Evolutionary conservation across 2,797 vertebrate genomes (phyloP).

Genomic region (Acanthopagrus latus): DNA sequence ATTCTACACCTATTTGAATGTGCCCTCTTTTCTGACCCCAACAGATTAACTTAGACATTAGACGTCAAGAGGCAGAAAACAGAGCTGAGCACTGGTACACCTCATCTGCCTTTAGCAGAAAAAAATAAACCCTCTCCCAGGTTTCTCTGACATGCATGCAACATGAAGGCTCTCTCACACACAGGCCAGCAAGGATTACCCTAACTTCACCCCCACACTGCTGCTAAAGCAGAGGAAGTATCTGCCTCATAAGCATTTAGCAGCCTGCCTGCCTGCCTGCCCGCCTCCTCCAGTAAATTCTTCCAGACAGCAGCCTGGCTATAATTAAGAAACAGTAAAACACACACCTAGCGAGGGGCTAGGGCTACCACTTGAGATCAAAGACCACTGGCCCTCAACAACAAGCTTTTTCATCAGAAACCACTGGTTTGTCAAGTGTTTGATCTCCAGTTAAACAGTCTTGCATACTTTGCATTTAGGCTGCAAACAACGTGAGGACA

Average conservation of each 20-base stretch:
- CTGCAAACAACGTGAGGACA: conserved; percentile 22
- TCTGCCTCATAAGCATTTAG: conserved; percentile 74
- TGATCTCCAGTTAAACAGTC: conserved; percentile 50
- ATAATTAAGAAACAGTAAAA: conserved; percentile 85
- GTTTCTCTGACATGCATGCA: conserved; percentile 47
- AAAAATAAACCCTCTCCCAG: not conserved
- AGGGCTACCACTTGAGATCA: conserved; percentile 80
- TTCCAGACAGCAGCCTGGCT: conserved; percentile 81
- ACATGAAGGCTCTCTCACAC: conserved; percentile 43
- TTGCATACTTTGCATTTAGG: conserved; percentile 25
- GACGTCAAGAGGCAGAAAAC: not conserved
- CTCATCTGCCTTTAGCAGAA: not conserved
- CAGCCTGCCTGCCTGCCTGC: conserved; percentile 45
- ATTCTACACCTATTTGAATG: not conserved
- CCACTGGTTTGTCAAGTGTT: conserved; percentile 58
- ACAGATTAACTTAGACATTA: conserved; percentile 7
- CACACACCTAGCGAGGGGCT: conserved; percentile 76
- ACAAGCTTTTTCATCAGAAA: conserved; percentile 70
- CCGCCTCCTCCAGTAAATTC: conserved; percentile 73
- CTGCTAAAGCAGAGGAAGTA: conserved; percentile 59
- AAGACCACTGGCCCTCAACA: conserved; percentile 65
- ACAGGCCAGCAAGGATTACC: conserved; percentile 25
- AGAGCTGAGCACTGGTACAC: not conserved
- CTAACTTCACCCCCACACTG: conserved; percentile 16
- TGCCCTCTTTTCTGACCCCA: not conserved